Base-by-base conservation (phyloP, 2,797 vertebrate species). In the Rhinophrynus dorsalis region DNA sequence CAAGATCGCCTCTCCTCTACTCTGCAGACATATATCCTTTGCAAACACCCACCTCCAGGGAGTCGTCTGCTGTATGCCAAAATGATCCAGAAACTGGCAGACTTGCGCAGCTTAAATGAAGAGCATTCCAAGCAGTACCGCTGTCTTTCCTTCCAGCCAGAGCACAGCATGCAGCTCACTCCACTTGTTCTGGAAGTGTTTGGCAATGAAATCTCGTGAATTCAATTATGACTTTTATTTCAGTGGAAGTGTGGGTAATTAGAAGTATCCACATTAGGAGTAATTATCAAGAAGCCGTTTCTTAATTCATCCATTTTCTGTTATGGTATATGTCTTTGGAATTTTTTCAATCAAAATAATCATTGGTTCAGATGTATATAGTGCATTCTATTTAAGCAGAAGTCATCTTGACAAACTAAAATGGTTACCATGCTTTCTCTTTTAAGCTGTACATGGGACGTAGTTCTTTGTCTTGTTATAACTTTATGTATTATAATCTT, bases 11-110 rank as follows among this genome's bases (percentile, higher is more conserved):
- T 98, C 56, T 98, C 95, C 0, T 94, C 94, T 77, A 86, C 84
- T 0, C 88, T 98, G 82, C 92, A 94, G 81, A 90, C 85, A 11
- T 87, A 99, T 74, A 91, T 92, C 79, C 91, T 89, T 2, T 90
- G 94, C 78, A 86, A 93, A 72, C 96, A 96, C 82, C 91, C 92
- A 0, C 77, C 80, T 0, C 89, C 90, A 0, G 94, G 94, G 1
- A 88, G 93, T 27, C 94, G 90, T 69, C 87, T 95, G 68, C 92
- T 97, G 66, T 98, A 99, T 0, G 92, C 96, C 77, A 98, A 96
- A 86, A 99, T 99, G 96, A 98, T 99, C 89, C 96, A 99, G 88
- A 99, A 98, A 77, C 85, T 99, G 67, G 94, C 96, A 0, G 96
- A 99, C 79, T 89, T 99, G 54, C 90, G 96, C 38, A 98, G 95